A percentile compares a stretch with the other conserved stretches of the same genome.
Conservation (phyloP, 64 coral and sea anemone genomes). For the Hydrozoanthus tunicans region DNA sequence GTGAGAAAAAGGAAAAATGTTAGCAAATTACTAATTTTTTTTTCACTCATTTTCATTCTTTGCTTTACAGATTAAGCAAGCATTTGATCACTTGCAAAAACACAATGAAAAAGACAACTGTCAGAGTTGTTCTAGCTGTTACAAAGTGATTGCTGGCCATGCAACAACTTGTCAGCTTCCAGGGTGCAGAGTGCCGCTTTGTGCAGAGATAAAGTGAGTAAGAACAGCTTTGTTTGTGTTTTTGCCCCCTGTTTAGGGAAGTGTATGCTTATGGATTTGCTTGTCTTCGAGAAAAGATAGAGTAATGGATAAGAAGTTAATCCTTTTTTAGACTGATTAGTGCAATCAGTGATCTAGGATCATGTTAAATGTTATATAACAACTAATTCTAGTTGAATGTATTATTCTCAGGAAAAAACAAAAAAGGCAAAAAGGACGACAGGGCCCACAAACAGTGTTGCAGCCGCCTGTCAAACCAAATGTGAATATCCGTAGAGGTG, state of each 20-base stretch:
- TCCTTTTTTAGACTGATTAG: not conserved
- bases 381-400: not conserved
- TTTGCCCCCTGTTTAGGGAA: not conserved
- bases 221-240: not conserved
- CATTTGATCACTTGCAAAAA: not conserved
- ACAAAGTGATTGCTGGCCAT: not conserved
- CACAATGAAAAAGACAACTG: not conserved
- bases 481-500: not conserved
- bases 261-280: not conserved
- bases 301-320: not conserved
- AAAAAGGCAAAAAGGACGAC: not conserved
- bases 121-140: constrained; percentile 1
- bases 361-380: not conserved
- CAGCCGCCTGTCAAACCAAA: not conserved
- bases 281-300: not conserved
- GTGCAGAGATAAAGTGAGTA: constrained; percentile 33
- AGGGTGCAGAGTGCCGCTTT: constrained; percentile 21
- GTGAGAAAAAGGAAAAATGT: not conserved
- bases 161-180: constrained; percentile 8
- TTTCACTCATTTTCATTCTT: not conserved
- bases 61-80: constrained; percentile 2
- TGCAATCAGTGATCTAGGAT: not conserved
- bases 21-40: not conserved
- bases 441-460: not conserved
- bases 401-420: not conserved